Evolutionary conservation across 2,888 invertebrate genomes (phyloP), one percentile per base, ranked within the genome.

Genomic region (Myathropa florea): DNA sequence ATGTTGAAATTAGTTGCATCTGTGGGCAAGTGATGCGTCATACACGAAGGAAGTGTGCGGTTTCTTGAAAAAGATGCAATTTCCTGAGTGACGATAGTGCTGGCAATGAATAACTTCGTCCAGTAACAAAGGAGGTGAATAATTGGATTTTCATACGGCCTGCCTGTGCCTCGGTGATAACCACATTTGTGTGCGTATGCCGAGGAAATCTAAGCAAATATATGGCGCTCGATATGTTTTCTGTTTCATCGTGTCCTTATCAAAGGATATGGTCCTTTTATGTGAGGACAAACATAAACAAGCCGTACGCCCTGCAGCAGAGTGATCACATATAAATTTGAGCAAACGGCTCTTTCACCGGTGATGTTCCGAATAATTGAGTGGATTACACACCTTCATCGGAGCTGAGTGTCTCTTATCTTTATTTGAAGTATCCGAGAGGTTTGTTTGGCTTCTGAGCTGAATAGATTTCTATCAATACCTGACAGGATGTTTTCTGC

Each of bases 61-160:
- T 53, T 72, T 59, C 60, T 65, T 24, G 59, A 24, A 23, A 68
- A 64, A 57, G 63, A 77, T 65, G 65, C 82, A 82, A 60, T 53
- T 60, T 82, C 30, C 63, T 72, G n/a, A 61, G 30, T 18, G 57
- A 33, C 55, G 65, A 68, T 26, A 39, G 18, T 18, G 18, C 4
- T 18, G 46, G 18, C 7, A 18, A 18, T 18, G 46, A 7, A 46
- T 2, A 65, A 65, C 65, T 36, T 26, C 28, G 64, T 24, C 24
- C 3, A 3, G n/a, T 21, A 39, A 72, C 77, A 77, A 77, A 53
- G 28, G 65, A 57, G 39, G 60, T 65, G 67, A 77, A 72, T 83
- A 83, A 77, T 83, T 83, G 77, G 70, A 24, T 83, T 82, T 64
- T 53, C 60, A 18, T 71, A 46, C 18, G 24, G 18, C 39, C n/a